phyloP scores from a whole-genome alignment of 1,140 invertebrate species.

The Meteorus sp. region DNA sequence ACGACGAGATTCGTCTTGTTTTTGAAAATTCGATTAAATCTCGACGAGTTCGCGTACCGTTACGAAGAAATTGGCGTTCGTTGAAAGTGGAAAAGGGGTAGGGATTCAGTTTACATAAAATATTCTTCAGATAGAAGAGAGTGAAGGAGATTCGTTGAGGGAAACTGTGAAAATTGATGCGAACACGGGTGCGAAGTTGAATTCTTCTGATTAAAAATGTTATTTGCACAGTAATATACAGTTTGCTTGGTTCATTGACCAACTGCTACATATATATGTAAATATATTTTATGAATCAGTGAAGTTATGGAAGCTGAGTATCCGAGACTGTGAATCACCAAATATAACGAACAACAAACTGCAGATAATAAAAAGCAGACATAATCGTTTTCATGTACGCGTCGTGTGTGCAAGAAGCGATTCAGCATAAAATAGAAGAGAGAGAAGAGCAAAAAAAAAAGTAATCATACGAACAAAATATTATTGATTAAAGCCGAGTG shows the following conservation, averaged over 20 bases:
- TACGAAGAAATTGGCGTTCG: neutral
- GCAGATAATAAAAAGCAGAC: too few relatives aligned
- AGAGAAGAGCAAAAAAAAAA: too few relatives aligned
- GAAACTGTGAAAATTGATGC: neutral
- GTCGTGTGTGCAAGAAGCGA: too few relatives aligned
- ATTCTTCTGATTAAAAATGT: neutral
- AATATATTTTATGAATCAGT: too few relatives aligned
- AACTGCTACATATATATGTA: too few relatives aligned
- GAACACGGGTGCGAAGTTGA: neutral
- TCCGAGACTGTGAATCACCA: too few relatives aligned
- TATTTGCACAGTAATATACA: neutral
- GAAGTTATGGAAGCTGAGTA: too few relatives aligned
- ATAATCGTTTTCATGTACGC: too few relatives aligned
- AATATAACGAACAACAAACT: too few relatives aligned
- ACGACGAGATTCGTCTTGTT: conserved; percentile 22
- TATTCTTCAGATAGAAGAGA: conserved; percentile 35
- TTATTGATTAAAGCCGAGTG: too few relatives aligned
- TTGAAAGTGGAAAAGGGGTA: neutral
- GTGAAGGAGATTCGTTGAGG: conserved; percentile 17
- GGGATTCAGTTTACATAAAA: conserved; percentile 38
- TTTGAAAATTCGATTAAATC: conserved; percentile 40
- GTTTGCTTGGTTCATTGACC: too few relatives aligned
- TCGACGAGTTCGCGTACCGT: neutral
- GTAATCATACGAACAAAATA: neutral
- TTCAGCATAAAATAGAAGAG: too few relatives aligned